A percentile compares a stretch with the other conserved stretches of the same genome.
phyloP scores from a whole-genome alignment of 2,797 vertebrate species.

The Chelon labrosus region DNA sequence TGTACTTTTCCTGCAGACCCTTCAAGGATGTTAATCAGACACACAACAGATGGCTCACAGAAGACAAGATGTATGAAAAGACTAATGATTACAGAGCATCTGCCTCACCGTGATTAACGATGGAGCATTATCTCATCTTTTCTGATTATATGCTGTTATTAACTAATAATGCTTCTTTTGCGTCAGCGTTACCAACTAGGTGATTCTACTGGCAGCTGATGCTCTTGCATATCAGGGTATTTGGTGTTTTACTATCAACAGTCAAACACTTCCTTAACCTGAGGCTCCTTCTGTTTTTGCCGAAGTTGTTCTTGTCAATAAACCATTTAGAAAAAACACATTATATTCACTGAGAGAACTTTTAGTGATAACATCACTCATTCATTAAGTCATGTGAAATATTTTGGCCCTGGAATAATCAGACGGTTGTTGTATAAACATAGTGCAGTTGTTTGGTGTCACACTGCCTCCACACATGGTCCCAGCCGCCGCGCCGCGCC shows the following conservation, averaged over 20 bases:
- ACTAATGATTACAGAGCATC: neutral
- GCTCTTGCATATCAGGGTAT: neutral
- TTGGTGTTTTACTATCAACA: neutral
- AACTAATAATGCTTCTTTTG: constrained; percentile 8
- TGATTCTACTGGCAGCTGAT: neutral
- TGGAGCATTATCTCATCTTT: neutral
- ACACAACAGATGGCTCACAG: too few species aligned
- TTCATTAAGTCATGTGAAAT: constrained; percentile 73
- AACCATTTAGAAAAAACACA: constrained; percentile 16
- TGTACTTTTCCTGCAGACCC: too few species aligned
- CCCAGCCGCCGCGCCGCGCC: constrained; percentile 59
- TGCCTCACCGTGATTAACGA: neutral
- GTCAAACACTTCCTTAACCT: neutral
- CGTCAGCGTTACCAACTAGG: neutral
- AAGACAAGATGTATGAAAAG: too few species aligned
- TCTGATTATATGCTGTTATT: neutral
- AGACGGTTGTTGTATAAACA: constrained; percentile 72
- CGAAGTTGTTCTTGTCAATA: constrained; percentile 13
- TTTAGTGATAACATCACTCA: constrained; percentile 45
- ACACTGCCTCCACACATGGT: constrained; percentile 71
- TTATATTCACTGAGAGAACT: constrained; percentile 25
- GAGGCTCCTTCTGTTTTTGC: neutral
- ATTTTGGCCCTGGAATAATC: constrained; percentile 61
- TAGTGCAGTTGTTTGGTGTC: constrained; percentile 76
- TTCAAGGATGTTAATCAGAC: too few species aligned